phyloP scores from a whole-genome alignment of 2,113 vertebrate genomes.

The Leucoraja erinaceus region DNA sequence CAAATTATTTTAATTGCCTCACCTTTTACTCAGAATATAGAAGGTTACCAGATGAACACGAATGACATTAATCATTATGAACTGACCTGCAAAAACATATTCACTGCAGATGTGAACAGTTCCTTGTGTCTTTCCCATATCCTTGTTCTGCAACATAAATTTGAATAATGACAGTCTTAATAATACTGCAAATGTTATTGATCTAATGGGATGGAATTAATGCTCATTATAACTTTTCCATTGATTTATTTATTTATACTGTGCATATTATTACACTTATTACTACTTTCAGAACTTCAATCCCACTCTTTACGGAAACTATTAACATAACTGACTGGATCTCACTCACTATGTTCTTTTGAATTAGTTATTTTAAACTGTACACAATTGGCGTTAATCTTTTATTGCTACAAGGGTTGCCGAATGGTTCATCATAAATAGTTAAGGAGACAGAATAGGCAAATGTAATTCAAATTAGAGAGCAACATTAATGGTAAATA shows the following conservation, averaged over 20 bases:
- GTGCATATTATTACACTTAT: background rate
- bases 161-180: background rate
- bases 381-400: background rate
- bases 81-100: background rate
- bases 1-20: background rate
- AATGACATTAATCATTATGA: background rate
- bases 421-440: background rate
- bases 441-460: too few species aligned
- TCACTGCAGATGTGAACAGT: background rate
- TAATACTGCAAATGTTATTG: background rate
- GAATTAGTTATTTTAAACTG: background rate
- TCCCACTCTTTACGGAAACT: background rate
- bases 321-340: background rate
- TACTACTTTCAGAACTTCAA: background rate
- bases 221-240: background rate
- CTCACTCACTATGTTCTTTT: background rate
- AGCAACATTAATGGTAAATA: too few species aligned
- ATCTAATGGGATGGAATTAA: background rate
- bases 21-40: too few species aligned
- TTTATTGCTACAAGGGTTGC: background rate
- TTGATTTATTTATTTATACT: conserved; percentile 6
- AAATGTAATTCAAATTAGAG: too few species aligned
- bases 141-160: background rate
- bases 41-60: background rate
- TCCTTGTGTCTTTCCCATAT: background rate